A percentile compares a stretch with the other conserved stretches of the same genome.
Evolutionary conservation across 1,140 invertebrate genomes (phyloP).

Genomic region (Paralvinella palmiformis): DNA sequence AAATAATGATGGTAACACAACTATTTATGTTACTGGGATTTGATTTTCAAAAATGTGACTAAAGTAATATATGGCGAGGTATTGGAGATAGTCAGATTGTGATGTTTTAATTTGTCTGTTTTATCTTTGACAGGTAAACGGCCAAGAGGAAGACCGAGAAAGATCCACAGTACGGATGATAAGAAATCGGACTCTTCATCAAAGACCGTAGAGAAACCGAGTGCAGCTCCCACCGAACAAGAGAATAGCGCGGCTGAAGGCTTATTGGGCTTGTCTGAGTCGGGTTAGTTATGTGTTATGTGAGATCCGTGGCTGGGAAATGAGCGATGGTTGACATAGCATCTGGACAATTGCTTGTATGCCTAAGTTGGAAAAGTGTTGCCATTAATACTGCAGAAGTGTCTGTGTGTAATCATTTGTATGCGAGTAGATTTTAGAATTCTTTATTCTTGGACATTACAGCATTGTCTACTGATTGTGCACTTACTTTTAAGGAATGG

Average conservation of each 20-base stretch:
- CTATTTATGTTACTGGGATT: no score
- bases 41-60: no score
- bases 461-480: no score
- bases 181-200: not conserved
- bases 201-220: not conserved
- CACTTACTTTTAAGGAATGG: no score
- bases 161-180: not conserved
- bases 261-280: constrained; percentile 4
- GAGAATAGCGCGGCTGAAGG: constrained; percentile 9
- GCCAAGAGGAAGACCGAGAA: not conserved
- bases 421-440: not conserved
- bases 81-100: no score
- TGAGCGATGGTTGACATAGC: not conserved
- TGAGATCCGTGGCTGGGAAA: no score
- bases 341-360: not conserved
- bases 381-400: not conserved
- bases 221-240: not conserved
- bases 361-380: not conserved
- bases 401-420: not conserved
- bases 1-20: no score
- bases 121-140: constrained; percentile 6
- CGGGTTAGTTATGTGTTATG: not conserved
- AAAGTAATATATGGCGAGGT: no score
- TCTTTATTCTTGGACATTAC: no score
- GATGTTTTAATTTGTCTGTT: no score